phyloP scores from a whole-genome alignment of 2,797 vertebrate genomes.

The Chiroxiphia lanceolata region DNA sequence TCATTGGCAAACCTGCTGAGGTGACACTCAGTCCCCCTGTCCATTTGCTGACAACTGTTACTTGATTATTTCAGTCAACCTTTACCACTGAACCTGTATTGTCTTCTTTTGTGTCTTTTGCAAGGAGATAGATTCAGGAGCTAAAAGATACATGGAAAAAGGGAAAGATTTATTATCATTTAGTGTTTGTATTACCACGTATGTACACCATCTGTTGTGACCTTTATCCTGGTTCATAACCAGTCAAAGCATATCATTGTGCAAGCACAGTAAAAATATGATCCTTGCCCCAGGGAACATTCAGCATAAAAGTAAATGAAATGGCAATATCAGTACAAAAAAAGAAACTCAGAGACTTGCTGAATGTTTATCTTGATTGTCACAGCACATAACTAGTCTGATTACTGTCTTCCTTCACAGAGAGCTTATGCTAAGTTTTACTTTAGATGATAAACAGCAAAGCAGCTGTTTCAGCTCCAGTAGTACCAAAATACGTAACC shows the following conservation, averaged over 20 bases:
- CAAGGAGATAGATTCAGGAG: neutral
- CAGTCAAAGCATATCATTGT: neutral
- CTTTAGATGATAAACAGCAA: neutral
- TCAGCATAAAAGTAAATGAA: neutral
- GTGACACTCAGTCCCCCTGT: neutral
- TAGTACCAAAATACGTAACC: neutral
- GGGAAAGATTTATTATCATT: neutral
- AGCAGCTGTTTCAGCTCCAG: neutral
- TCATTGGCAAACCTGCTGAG: neutral
- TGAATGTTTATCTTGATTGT: neutral
- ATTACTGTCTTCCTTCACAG: neutral
- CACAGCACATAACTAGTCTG: neutral
- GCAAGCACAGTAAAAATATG: neutral
- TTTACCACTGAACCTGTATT: neutral
- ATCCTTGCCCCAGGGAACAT: neutral
- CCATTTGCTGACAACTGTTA: neutral
- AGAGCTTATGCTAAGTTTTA: neutral
- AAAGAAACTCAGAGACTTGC: neutral
- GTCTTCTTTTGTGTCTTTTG: neutral
- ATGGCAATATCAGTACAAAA: neutral
- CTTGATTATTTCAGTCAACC: neutral
- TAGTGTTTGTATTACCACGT: neutral
- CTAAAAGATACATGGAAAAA: neutral
- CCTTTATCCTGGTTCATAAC: conserved; percentile 15
- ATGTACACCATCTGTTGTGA: neutral